phyloP scores from a whole-genome alignment of 2,888 invertebrate species.

The Drosophila hamatofila region DNA sequence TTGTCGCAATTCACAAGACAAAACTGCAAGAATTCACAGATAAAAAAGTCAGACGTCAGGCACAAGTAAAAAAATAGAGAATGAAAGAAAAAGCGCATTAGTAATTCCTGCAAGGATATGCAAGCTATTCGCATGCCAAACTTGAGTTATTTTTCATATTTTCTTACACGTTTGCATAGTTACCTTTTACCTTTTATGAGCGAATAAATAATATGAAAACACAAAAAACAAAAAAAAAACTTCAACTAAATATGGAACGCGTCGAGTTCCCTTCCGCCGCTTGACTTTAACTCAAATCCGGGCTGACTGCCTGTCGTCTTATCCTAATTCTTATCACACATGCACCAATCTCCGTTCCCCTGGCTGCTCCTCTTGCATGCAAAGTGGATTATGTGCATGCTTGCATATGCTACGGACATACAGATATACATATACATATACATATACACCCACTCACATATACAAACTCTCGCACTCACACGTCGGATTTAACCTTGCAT shows the following conservation, averaged over 20 bases:
- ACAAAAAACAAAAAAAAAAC: background rate
- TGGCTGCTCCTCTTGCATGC: constrained; percentile 60
- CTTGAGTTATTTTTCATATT: constrained; percentile 17
- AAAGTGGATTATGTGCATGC: constrained; percentile 75
- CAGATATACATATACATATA: background rate
- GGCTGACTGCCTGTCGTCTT: constrained; percentile 49
- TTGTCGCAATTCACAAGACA: background rate
- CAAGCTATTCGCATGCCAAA: constrained; percentile 47
- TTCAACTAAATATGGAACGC: constrained; percentile 11
- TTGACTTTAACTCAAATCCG: constrained; percentile 52
- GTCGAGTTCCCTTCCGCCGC: constrained; percentile 46
- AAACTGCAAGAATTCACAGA: background rate
- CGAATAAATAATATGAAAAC: background rate
- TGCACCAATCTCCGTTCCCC: constrained; percentile 52
- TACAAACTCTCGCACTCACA: background rate
- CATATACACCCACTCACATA: background rate
- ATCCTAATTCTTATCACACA: constrained; percentile 67
- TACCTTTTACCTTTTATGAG: constrained; percentile 25
- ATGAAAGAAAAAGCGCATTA: background rate
- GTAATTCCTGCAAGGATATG: constrained; percentile 43
- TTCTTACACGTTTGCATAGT: constrained; percentile 34
- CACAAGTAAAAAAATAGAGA: background rate
- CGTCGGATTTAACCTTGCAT: constrained; percentile 38
- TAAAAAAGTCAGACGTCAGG: background rate
- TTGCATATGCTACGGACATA: constrained; percentile 41